These are phyloP conservation scores for Asarcornis scutulata DNA, from an alignment of 2,113 vertebrate genomes.

Conservation along the genomic window DNA sequence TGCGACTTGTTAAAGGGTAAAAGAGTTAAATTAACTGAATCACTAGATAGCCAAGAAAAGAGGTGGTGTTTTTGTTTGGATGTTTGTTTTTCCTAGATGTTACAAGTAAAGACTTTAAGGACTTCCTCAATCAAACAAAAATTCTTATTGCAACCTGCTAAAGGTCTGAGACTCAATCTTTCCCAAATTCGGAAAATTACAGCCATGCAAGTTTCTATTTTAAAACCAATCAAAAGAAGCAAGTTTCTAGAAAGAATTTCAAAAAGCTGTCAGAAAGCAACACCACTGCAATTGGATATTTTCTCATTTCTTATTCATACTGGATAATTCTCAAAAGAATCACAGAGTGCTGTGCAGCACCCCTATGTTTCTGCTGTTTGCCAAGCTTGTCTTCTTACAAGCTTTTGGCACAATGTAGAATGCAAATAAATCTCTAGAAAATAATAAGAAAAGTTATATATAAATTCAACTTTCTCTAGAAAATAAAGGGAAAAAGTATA, in stretches of 20 bases:
- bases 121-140: background rate
- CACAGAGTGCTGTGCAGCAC: background rate
- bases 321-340: slow-evolving; percentile 12
- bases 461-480: background rate
- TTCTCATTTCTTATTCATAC: slow-evolving; percentile 27
- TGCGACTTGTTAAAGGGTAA: background rate
- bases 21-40: background rate
- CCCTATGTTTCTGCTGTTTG: background rate
- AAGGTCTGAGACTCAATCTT: background rate
- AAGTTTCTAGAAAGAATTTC: background rate
- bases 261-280: slow-evolving; percentile 9
- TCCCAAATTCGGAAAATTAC: background rate
- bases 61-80: background rate
- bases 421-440: background rate
- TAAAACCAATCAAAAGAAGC: background rate
- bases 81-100: background rate
- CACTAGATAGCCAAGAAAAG: background rate
- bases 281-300: background rate
- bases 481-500: background rate
- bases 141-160: background rate
- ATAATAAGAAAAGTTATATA: background rate
- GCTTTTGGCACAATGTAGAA: background rate
- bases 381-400: background rate
- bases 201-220: background rate
- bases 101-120: background rate